Evolutionary conservation across 92 coral and sea anemone species (phyloP).

Genomic region (Pocillopora meandrina): DNA sequence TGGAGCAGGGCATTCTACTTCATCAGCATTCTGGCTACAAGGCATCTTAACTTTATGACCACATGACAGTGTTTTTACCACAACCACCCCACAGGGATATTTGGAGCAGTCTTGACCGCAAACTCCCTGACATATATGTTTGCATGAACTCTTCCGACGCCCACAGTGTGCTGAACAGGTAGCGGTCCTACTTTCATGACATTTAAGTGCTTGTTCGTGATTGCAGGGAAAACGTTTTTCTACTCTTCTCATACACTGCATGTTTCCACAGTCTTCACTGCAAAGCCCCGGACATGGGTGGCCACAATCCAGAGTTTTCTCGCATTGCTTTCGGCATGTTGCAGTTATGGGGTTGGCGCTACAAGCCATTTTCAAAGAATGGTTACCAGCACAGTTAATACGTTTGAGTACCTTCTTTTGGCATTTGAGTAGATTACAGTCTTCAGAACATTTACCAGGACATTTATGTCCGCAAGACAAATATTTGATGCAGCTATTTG

Average conservation of each 20-base stretch:
- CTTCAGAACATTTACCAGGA: slow-evolving; percentile 54
- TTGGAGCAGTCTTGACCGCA: slow-evolving; percentile 63
- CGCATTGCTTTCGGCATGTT: slow-evolving; percentile 50
- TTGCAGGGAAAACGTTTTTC: slow-evolving; percentile 50
- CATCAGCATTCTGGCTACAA: slow-evolving; percentile 34
- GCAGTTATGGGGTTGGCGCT: slow-evolving; percentile 21
- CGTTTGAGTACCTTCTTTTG: slow-evolving; percentile 10
- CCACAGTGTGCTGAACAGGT: slow-evolving; percentile 49
- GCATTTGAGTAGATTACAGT: not conserved
- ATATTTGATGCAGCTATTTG: not conserved
- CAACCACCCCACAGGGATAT: slow-evolving; percentile 46
- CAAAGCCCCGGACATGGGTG: slow-evolving; percentile 73
- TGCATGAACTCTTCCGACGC: slow-evolving; percentile 42
- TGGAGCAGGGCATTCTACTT: slow-evolving; percentile 45
- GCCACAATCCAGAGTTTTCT: slow-evolving; percentile 53
- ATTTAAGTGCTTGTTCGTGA: slow-evolving; percentile 51
- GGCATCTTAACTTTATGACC: slow-evolving; percentile 52
- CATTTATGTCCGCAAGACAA: slow-evolving; percentile 68
- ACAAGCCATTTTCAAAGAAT: slow-evolving; percentile 44
- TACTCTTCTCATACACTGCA: slow-evolving; percentile 42
- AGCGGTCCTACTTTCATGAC: slow-evolving; percentile 31
- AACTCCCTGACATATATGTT: slow-evolving; percentile 54
- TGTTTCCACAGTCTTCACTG: slow-evolving; percentile 44
- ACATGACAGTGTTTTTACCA: slow-evolving; percentile 58
- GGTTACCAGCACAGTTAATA: slow-evolving; percentile 40